Evolutionary conservation across 2,113 vertebrate species (phyloP).

Genomic region (Zosterops borbonicus): DNA sequence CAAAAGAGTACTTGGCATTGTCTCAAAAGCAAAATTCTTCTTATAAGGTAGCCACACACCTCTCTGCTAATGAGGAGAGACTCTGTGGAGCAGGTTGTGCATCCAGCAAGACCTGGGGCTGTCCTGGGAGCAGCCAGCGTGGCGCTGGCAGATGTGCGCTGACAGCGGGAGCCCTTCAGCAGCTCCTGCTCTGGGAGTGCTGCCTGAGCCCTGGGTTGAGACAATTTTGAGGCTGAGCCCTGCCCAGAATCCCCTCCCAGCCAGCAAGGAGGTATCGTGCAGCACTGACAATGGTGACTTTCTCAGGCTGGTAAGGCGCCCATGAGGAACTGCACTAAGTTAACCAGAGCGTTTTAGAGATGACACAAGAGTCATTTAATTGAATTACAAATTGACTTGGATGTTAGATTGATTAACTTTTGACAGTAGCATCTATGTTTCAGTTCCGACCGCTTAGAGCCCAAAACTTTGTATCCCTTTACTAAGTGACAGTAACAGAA

Average conservation of each 20-base stretch:
- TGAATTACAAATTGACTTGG: background rate
- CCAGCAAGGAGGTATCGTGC: background rate
- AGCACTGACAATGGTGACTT: fast-evolving
- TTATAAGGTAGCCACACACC: background rate
- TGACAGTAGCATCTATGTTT: background rate
- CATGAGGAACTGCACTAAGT: background rate
- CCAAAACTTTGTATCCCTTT: background rate
- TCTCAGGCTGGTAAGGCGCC: fast-evolving
- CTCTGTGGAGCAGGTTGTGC: background rate
- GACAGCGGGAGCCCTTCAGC: background rate
- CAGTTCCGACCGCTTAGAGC: background rate
- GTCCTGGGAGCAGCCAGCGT: background rate
- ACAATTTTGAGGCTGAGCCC: background rate
- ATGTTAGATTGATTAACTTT: background rate
- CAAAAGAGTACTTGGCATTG: background rate
- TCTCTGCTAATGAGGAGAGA: background rate
- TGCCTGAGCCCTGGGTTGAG: background rate
- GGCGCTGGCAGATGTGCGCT: background rate
- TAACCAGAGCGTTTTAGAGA: background rate
- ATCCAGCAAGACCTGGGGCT: background rate
- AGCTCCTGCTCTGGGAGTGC: background rate
- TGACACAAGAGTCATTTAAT: background rate
- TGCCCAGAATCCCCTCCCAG: background rate
- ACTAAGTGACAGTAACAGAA: background rate
- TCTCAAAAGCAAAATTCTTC: background rate